Percentiles rank a stretch among this genome's conserved stretches.
Conservation (phyloP, 2,113 vertebrate genomes). For the Dromas ardeola region DNA sequence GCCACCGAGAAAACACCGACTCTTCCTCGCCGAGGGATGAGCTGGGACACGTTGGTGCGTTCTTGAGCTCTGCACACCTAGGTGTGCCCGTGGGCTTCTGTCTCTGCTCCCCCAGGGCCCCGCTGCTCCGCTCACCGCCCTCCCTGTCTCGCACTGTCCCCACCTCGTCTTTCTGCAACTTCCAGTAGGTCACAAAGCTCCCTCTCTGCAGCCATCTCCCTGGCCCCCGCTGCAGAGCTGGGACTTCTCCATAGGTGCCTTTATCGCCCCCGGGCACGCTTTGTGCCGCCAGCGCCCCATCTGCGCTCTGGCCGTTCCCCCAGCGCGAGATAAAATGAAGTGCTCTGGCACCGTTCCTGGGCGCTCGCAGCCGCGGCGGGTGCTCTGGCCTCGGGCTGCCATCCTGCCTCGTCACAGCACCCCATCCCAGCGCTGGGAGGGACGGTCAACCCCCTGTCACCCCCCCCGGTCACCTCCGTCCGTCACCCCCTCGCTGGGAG, state of each 20-base stretch:
- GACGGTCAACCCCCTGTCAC: fast-evolving
- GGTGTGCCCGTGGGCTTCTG: fast-evolving
- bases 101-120: background rate
- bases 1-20: fast-evolving
- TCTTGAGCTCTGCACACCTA: background rate
- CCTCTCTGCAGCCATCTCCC: background rate
- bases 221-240: background rate
- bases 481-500: background rate
- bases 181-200: background rate
- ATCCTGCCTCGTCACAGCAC: background rate
- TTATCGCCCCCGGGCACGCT: fast-evolving
- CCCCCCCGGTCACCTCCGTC: too few relatives aligned
- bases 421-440: background rate
- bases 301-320: background rate
- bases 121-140: fast-evolving
- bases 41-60: fast-evolving
- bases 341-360: background rate
- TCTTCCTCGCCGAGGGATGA: background rate
- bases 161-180: background rate
- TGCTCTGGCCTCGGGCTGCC: background rate
- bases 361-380: fast-evolving
- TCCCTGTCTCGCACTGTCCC: background rate
- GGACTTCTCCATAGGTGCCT: background rate
- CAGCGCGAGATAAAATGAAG: background rate
- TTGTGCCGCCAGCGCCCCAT: background rate